A percentile compares a stretch with the other conserved stretches of the same genome.
Evolutionary conservation across 1,140 invertebrate species (phyloP).

Genomic region (Papilio glaucus): DNA sequence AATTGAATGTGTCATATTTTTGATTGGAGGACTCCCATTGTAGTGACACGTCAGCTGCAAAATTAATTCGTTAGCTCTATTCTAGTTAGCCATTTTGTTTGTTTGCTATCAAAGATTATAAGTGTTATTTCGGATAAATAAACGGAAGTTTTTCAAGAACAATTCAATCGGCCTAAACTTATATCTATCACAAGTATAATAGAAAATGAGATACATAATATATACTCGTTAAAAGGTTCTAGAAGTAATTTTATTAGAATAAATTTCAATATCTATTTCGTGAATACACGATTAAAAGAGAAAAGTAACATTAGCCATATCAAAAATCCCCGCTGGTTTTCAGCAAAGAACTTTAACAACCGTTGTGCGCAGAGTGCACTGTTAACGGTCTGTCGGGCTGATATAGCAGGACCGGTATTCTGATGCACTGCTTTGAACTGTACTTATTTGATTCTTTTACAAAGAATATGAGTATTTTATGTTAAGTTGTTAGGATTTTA

Average conservation of each 20-base stretch:
- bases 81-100: not conserved
- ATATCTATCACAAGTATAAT: too few relatives aligned
- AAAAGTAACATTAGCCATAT: not conserved
- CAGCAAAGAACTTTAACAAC: not conserved
- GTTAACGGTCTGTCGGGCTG: not conserved
- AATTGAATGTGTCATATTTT: not conserved
- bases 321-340: not conserved
- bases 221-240: not conserved
- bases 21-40: not conserved
- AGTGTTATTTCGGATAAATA: not conserved
- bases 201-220: not conserved
- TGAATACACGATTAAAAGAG: not conserved
- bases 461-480: too few relatives aligned
- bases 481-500: too few relatives aligned
- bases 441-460: too few relatives aligned
- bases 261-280: not conserved
- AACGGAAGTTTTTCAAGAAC: not conserved
- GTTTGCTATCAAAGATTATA: not conserved
- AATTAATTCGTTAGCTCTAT: not conserved
- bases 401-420: not conserved
- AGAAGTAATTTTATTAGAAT: not conserved
- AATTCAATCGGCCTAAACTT: too few relatives aligned
- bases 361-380: not conserved
- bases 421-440: too few relatives aligned
- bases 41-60: not conserved